Base-by-base conservation (phyloP, 2,113 vertebrate species). In the Anolis carolinensis region DNA sequence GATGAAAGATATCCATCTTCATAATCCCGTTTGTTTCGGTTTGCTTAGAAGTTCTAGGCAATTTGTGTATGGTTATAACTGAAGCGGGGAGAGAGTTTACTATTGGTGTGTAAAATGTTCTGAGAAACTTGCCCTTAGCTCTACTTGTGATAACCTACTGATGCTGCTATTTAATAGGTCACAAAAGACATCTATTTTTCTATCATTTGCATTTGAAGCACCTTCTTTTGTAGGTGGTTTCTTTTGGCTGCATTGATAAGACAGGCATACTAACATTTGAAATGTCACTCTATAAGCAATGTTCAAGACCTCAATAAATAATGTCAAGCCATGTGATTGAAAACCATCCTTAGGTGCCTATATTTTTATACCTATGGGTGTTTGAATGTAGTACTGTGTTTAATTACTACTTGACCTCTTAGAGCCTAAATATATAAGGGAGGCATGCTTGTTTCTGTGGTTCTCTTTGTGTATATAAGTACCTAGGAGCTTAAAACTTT, bases 381-480 rank as follows among this genome's bases (percentile, higher is more conserved):
- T 44, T 67, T 93, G 1, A 16, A 27, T 76, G 59, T 48, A 23
- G 89, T 83, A 90, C 75, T 32, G 4, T 85, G 52, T 32, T 84
- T 91, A 72, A 84, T 82, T 91, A 79, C 55, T 79, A 83, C 39
- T 85, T 86, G 90, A 78, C 32, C 84, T 88, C 91, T 88, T 84
- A 75, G 2, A 36, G 63, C 91, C 90, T 82, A 30, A 76, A 75
- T 92, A 93, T 72, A 84, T 79, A 85, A 91, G 90, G 90, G 88
- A 92, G 90, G 93, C 20, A 5, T 89, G 76, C 91, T 94, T 93
- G 91, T 95, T 96, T 96, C 92, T 96, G 90, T 93, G 95, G 89
- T 88, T 85, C 86, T 90, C 4, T 93, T 95, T 95, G 92, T 94
- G 88, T 84, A 95, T 95, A 80, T 7, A 82, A 92, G 87, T 93